Evolutionary conservation across 2,113 vertebrate species (phyloP), one percentile per base, ranked within the genome.

Genomic region (Poeciliopsis occidentalis): DNA sequence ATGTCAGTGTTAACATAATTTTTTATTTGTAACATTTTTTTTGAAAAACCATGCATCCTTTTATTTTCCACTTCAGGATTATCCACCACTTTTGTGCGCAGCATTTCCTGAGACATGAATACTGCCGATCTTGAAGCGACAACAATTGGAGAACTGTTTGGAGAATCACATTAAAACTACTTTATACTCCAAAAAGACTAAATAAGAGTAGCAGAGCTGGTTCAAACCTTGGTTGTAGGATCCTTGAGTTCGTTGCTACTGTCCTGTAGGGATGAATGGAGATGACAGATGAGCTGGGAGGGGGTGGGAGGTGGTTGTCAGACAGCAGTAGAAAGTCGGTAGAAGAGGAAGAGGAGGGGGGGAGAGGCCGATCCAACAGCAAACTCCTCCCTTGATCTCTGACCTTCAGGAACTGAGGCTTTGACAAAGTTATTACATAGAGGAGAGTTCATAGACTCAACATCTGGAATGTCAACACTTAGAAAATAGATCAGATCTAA

Each of bases 211-310:
- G 30, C 30, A 86, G 78, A 83, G 19, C 51, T 0, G 3, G 68
- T 82, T 85, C 91, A 89, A 92, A 93, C 97, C 98, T 99, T 99
- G 97, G 96, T 91, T 91, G 97, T 94, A 84, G 97, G 94, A 73
- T 99, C 98, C 97, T 99, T 99, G 96, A 96, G 96, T 95, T 99
- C 97, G 95, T 94, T 97, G 97, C 95, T 95, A 97, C 93, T 97
- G 95, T 99, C 98, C 98, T 99, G 98, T 96, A 96, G 96, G 97
- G 97, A 99, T 99, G 97, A 99, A 99, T 92, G 97, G 96, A 99
- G 97, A 99, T 96, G 97, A 99, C 96, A 99, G 96, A 95, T 99
- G 95, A 99, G 97, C 97, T 97, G 96, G 95, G 94, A 89, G 91
- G 85, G 91, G 92, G 89, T 86, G 87, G 87, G 86, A 74, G 69